These are phyloP conservation scores for Eucidaris tribuloides DNA, from an alignment of 35 echinoderm and acorn worm species.

Conservation along the genomic window DNA sequence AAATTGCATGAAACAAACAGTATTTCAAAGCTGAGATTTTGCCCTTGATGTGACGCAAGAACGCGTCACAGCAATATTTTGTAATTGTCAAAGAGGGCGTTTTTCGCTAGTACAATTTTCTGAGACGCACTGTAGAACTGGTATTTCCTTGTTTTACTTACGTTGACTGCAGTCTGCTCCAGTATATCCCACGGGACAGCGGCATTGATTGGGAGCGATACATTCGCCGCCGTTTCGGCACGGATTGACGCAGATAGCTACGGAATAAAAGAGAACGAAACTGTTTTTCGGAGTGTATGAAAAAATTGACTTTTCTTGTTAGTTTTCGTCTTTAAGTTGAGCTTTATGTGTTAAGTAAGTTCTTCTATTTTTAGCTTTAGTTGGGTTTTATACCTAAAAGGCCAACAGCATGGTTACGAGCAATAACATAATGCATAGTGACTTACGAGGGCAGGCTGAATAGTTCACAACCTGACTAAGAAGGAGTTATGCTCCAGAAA, in stretches of 20 bases:
- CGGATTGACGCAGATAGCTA: constrained; percentile 14
- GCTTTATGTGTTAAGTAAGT: background rate
- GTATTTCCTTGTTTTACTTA: too few relatives aligned
- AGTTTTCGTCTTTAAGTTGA: too few relatives aligned
- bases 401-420: background rate
- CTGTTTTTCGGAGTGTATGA: background rate
- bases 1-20: too few relatives aligned
- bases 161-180: constrained; percentile 55
- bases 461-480: too few relatives aligned
- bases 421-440: background rate
- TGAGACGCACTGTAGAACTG: too few relatives aligned
- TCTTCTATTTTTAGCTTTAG: background rate
- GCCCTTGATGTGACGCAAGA: too few relatives aligned
- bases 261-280: background rate
- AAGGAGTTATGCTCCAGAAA: too few relatives aligned
- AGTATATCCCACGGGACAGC: constrained; percentile 36
- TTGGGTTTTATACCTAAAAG: background rate
- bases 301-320: background rate
- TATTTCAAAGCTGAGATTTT: too few relatives aligned
- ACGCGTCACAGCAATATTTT: too few relatives aligned
- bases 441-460: too few relatives aligned
- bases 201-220: constrained; percentile 49
- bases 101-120: too few relatives aligned
- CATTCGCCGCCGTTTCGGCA: constrained; percentile 56
- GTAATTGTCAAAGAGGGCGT: too few relatives aligned